Evolutionary conservation across 1,140 invertebrate species (phyloP), one percentile per base, ranked within the genome.

Genomic region (Papilio dardanus): DNA sequence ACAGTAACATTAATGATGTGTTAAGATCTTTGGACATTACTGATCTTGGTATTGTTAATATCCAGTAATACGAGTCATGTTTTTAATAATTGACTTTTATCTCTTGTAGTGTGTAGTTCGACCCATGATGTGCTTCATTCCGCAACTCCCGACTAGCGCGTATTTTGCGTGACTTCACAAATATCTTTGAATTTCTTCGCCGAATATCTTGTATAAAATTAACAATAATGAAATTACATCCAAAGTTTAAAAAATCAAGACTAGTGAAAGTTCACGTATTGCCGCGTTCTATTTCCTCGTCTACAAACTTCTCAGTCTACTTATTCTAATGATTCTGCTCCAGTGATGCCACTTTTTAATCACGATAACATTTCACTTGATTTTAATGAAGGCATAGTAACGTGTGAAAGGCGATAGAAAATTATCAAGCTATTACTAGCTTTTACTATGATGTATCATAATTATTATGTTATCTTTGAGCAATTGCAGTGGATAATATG

Each of bases 291-390:
- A 90, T 89, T 91, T 90, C 84, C 79, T 83, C 79, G 69, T 77
- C 74, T 83, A 81, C 77, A 84, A 85, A 82, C 85, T 91, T 90
- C 86, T 86, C 88, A 91, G 83, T 90, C 89, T 90, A 90, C 79
- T 91, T 90, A 78, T 78, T 88, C 77, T 76, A 79, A 85, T 87
- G 81, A 92, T 87, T 91, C 81, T 92, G 90, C 89, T 88, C 90
- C 87, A 90, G 84, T 91, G 85, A 89, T 89, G 86, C 81, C 62
- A 81, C 75, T 80, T 69, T 81, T 80, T 79, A 81, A 85, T 85
- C 79, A 81, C 77, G 90, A 91, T 92, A 88, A 88, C 84, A 90
- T 90, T 90, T 90, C 87, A 88, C 85, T 79, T 80, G 82, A 81
- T 83, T 81, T 82, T 79, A 86, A 85, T 87, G 74, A 74, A 78